Evolutionary conservation across 2,113 vertebrate genomes (phyloP), one percentile per base, ranked within the genome.

Genomic region (Clarias magur): DNA sequence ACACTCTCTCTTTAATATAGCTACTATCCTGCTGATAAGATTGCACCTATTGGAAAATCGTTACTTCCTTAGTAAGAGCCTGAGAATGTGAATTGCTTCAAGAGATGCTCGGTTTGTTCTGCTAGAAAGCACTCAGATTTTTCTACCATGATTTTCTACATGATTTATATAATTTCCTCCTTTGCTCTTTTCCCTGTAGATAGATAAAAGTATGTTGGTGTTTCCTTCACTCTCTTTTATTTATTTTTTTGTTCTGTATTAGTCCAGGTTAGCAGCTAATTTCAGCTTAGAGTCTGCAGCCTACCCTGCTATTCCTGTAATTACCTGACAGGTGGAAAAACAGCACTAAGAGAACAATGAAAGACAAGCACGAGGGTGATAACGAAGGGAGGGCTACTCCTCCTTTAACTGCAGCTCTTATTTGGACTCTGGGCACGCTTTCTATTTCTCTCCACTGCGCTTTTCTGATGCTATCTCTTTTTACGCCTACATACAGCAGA

Each of bases 371-470:
- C 16, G 6, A 59, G 19, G 17, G 65, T 48, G 78, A 89, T 85
- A 79, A 72, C 25, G 17, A 48, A 57, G 75, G 65, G 68, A 30
- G 15, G 42, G 65, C 78, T 65, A n/a, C 53, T 85, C 85, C 15
- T 87, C 23, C 15, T 88, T 7, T 76, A 81, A 78, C 38, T 21
- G 56, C 60, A 8, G 80, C 57, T 84, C 85, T 82, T 85, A 85
- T 93, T 93, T 84, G 83, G 88, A 93, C 88, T 90, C 90, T 13
- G 88, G 73, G 86, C 92, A 93, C 88, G 63, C 87, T 90, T 88
- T 86, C 83, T 59, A 88, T 93, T 92, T 90, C 91, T 88, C 65
- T 62, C 59, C 30, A 27, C 84, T 87, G 83, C 76, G 68, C 88
- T 91, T 85, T 79, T 87, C 78, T 82, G 91, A 92, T 92, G 80